These are phyloP conservation scores for Drosophila subsilvestris DNA, from an alignment of 2,888 invertebrate genomes.

Conservation along the genomic window DNA sequence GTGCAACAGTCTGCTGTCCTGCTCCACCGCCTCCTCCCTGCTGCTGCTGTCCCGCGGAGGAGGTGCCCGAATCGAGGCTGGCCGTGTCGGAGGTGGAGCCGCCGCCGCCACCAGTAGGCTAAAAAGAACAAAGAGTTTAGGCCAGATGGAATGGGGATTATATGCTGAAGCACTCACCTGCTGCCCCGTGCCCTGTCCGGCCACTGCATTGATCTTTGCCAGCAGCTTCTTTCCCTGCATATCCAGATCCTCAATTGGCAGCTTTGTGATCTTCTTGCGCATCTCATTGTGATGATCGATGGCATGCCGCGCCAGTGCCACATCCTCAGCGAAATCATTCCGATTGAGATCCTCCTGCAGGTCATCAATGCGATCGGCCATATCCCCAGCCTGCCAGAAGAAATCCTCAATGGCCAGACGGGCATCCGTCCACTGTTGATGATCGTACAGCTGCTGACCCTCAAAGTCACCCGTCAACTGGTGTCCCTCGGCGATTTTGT, in stretches of 20 bases:
- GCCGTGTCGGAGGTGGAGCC: constrained; percentile 63
- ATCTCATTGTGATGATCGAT: constrained; percentile 97
- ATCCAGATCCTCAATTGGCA: constrained; percentile 97
- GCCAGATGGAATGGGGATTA: neutral
- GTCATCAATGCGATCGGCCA: constrained; percentile 95
- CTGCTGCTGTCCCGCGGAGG: constrained; percentile 71
- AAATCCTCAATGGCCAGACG: constrained; percentile 97
- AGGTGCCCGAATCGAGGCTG: constrained; percentile 86
- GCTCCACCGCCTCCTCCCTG: neutral
- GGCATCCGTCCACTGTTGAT: constrained; percentile 98
- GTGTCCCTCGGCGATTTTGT: constrained; percentile 95
- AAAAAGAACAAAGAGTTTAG: neutral
- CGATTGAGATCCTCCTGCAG: constrained; percentile 96
- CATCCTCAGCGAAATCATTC: constrained; percentile 97
- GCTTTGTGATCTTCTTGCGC: constrained; percentile 96
- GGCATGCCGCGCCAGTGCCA: constrained; percentile 94
- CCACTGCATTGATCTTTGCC: constrained; percentile 81
- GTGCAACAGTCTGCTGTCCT: constrained; percentile 3
- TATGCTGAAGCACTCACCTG: constrained; percentile 8
- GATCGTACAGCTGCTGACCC: constrained; percentile 96
- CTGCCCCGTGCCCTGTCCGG: constrained; percentile 39
- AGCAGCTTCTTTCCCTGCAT: constrained; percentile 90
- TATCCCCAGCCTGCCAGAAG: constrained; percentile 97
- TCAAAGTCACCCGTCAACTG: constrained; percentile 98
- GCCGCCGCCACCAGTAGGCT: constrained; percentile 21